These are phyloP conservation scores for Microtus richardsoni DNA, from an alignment of 2,113 vertebrate genomes.

Conservation along the genomic window DNA sequence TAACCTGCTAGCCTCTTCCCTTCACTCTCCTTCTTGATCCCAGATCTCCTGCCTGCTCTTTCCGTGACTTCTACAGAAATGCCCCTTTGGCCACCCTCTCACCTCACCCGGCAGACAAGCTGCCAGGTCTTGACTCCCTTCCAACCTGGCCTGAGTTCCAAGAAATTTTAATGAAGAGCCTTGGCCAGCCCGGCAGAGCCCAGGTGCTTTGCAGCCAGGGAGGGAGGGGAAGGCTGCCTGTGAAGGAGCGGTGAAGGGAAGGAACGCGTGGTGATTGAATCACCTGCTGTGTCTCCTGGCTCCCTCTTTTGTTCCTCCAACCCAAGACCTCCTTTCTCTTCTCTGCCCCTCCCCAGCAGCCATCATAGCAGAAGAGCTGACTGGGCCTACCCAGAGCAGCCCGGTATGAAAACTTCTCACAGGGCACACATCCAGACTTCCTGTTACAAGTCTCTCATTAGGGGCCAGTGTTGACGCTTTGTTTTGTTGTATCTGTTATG, in stretches of 20 bases:
- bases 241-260: slow-evolving; percentile 8
- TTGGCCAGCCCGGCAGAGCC: slow-evolving; percentile 12
- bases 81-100: no score
- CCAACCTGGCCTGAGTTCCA: slow-evolving; percentile 9
- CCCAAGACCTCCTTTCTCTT: background rate
- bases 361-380: background rate
- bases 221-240: background rate
- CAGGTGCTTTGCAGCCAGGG: slow-evolving; percentile 47
- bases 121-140: slow-evolving; percentile 10
- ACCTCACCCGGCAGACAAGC: background rate
- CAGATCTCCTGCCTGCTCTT: background rate
- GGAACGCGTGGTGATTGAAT: slow-evolving; percentile 34
- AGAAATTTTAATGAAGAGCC: slow-evolving; percentile 54
- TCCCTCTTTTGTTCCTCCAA: background rate
- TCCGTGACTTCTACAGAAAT: slow-evolving; percentile 5
- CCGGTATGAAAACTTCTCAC: background rate
- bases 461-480: background rate
- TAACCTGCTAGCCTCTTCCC: background rate
- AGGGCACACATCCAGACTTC: background rate
- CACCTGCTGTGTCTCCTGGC: background rate
- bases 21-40: background rate
- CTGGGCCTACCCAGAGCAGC: background rate
- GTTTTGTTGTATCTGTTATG: background rate
- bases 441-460: background rate
- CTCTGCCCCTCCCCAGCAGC: background rate